Percentiles rank a stretch among this genome's conserved stretches.
Evolutionary conservation across 2,888 invertebrate genomes (phyloP).

Genomic region (Formica aserva): DNA sequence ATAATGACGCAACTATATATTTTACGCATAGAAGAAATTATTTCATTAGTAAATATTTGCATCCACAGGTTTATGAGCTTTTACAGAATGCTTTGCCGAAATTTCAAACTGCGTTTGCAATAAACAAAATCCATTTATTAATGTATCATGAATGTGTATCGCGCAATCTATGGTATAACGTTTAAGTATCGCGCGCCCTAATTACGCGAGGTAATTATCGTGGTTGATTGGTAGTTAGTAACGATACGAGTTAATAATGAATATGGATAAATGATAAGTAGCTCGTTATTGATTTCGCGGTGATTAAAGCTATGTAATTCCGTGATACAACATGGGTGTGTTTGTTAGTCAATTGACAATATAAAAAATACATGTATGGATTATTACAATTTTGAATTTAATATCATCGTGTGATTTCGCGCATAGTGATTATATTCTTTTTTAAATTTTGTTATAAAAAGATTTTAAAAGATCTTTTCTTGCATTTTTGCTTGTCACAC

Average conservation of each 20-base stretch:
- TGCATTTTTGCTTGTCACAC: neutral
- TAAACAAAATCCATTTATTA: constrained; percentile 22
- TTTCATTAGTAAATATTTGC: neutral
- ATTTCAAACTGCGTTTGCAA: neutral
- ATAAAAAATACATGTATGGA: constrained; percentile 8
- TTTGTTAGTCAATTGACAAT: neutral
- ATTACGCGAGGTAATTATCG: constrained; percentile 74
- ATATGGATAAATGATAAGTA: constrained; percentile 75
- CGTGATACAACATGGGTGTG: neutral
- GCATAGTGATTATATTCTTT: neutral
- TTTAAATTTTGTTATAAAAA: neutral
- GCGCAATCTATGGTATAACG: constrained; percentile 51
- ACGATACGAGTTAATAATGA: constrained; percentile 65
- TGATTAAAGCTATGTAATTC: constrained; percentile 30
- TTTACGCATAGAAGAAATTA: neutral
- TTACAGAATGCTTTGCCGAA: neutral
- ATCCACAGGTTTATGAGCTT: neutral
- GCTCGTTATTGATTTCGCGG: constrained; percentile 71
- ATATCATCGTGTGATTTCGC: neutral
- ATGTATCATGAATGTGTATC: constrained; percentile 3
- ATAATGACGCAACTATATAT: neutral
- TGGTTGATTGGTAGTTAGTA: constrained; percentile 69
- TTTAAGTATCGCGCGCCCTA: constrained; percentile 64
- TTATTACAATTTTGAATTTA: constrained; percentile 13
- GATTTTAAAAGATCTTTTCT: neutral